These are phyloP conservation scores for Candoia aspera DNA, from an alignment of 2,113 vertebrate species.

Conservation along the genomic window DNA sequence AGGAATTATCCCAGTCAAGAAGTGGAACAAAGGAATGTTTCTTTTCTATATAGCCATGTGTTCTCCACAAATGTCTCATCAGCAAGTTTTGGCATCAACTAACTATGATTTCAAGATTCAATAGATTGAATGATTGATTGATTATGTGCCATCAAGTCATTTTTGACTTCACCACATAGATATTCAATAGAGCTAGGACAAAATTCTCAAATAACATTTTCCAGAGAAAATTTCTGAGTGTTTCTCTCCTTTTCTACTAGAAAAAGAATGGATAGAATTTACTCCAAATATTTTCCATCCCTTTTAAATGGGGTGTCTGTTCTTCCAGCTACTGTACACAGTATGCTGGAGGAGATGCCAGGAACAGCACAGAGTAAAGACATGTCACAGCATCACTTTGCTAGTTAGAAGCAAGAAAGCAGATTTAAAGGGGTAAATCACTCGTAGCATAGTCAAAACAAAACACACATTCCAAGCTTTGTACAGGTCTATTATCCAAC, in stretches of 20 bases:
- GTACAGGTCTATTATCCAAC: not conserved
- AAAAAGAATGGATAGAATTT: not conserved
- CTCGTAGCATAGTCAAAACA: not conserved
- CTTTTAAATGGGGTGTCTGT: not conserved
- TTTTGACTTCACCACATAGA: not conserved
- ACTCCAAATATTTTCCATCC: not conserved
- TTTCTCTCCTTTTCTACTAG: not conserved
- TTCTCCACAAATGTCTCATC: not conserved
- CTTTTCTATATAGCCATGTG: too few relatives aligned
- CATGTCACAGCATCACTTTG: not conserved
- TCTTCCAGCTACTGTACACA: not conserved
- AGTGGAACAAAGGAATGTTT: not conserved
- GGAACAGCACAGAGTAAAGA: not conserved
- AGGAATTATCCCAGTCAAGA: constrained; percentile 12
- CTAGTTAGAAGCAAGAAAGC: not conserved
- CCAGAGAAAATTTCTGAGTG: not conserved
- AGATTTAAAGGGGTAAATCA: not conserved
- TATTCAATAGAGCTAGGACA: not conserved
- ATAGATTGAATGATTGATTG: too few relatives aligned
- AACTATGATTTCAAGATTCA: not conserved
- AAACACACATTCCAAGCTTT: not conserved
- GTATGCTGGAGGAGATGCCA: not conserved
- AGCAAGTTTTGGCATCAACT: not conserved
- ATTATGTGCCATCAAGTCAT: too few relatives aligned
- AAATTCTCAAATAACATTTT: not conserved